These are phyloP conservation scores for Myripristis murdjan DNA, from an alignment of 2,797 vertebrate species.

Conservation along the genomic window DNA sequence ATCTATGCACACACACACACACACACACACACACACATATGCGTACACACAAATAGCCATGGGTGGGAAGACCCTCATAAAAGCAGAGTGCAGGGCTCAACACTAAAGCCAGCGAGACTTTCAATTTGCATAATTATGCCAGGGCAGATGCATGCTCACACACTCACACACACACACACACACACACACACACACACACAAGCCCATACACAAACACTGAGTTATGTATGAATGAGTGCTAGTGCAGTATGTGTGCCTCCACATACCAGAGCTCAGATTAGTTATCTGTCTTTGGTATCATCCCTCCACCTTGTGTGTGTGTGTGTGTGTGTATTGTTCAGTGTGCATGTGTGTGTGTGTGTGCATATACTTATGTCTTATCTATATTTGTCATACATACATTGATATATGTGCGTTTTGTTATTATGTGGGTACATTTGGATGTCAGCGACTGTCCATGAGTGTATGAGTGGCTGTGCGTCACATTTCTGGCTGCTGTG, in stretches of 20 bases:
- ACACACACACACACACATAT: background rate
- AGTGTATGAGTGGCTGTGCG: conserved; percentile 5
- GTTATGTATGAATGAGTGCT: conserved; percentile 26
- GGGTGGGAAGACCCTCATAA: conserved; percentile 59
- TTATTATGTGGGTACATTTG: background rate
- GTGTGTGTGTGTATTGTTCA: conserved; percentile 10
- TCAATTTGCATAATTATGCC: conserved; percentile 73
- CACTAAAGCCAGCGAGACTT: conserved; percentile 55
- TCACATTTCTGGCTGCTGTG: conserved; percentile 9
- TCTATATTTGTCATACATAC: background rate
- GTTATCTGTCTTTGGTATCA: conserved; percentile 19
- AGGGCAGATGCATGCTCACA: conserved; percentile 44
- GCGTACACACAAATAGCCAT: conserved; percentile 18
- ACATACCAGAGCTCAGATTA: conserved; percentile 21
- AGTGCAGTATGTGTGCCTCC: conserved; percentile 4
- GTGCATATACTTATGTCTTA: background rate
- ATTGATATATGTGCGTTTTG: background rate
- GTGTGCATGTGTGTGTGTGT: conserved; percentile 3
- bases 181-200: conserved; percentile 13
- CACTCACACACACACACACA: no score
- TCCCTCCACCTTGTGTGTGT: conserved; percentile 20
- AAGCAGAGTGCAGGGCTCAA: conserved; percentile 51
- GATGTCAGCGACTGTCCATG: background rate
- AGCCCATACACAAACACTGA: conserved; percentile 11
- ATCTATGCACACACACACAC: background rate